Evolutionary conservation across 1,140 invertebrate species (phyloP), one percentile per base, ranked within the genome.

Genomic region (Microplitis mediator): DNA sequence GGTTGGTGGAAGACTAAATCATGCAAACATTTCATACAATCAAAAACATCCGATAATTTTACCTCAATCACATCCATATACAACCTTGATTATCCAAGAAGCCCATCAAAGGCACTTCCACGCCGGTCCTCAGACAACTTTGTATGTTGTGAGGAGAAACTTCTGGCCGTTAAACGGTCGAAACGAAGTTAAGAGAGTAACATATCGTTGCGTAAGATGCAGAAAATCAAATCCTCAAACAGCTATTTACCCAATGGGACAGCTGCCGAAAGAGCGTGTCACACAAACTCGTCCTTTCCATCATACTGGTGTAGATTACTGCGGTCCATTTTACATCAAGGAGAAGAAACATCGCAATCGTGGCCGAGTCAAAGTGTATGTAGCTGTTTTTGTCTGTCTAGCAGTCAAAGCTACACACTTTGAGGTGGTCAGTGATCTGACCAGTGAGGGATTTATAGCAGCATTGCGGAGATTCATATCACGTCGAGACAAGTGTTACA

Each of bases 311-410:
- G 65, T 67, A 4, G 65, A 67, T 32, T 67, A 34, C 31, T 67
- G 50, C 6, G 65, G 50, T 32, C 65, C 65, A 3, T 54, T 67
- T 23, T 56, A 52, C 11, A 67, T 67, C 4, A 67, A 56, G 35
- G 65, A 67, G 5, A 67, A 67, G 31, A 67, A 67, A 67, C 6
- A 54, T 67, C 50, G 65, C 0, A 67, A 67, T 67, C 50, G 50
- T 34, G n/a, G 13, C 0, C 5, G 11, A 9, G 1, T 67, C 11
- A 67, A 67, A 3, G 65, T 56, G 3, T 32, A 54, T 9, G 31
- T 52, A 9, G 45, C 39, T 35, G 13, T 67, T 1, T 67, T 67
- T 32, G 45, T 67, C 4, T 67, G 65, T 34, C n/a, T 67, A 4
- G 32, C 52, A 9, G 16, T 51, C 23, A 67, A 67, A 14, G 65